Conservation (phyloP, 2,888 invertebrate species). For the Baccha elongata region DNA sequence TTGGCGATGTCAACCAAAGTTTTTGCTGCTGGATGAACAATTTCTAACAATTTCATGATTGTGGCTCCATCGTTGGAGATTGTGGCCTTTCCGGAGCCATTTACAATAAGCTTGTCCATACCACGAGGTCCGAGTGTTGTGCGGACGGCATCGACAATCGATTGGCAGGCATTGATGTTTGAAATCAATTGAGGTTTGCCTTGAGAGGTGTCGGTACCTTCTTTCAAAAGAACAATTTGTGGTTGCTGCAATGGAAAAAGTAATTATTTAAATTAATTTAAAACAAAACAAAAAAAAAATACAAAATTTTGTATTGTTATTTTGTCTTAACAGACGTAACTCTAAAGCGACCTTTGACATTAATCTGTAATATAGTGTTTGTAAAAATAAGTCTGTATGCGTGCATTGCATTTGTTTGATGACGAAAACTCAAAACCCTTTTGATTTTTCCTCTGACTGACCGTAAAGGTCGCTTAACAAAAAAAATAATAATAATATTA, state of each 20-base stretch:
- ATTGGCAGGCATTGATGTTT: slow-evolving; percentile 98
- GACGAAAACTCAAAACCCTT: too few relatives aligned
- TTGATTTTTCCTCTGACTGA: too few relatives aligned
- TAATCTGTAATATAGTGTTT: too few relatives aligned
- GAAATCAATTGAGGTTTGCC: slow-evolving; percentile 98
- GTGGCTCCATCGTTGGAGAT: slow-evolving; percentile 99
- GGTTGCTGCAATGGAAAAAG: slow-evolving; percentile 89
- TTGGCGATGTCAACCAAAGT: slow-evolving; percentile 99
- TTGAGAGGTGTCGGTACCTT: slow-evolving; percentile 98
- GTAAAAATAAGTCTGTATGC: too few relatives aligned
- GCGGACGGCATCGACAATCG: slow-evolving; percentile 96
- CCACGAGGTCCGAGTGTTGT: slow-evolving; percentile 99
- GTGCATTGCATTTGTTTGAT: too few relatives aligned
- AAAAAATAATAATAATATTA: too few relatives aligned
- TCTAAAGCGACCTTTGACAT: too few relatives aligned
- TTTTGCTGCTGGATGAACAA: slow-evolving; percentile 99
- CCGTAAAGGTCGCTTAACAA: too few relatives aligned
- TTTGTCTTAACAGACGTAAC: too few relatives aligned
- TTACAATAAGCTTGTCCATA: slow-evolving; percentile 99
- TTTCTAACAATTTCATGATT: slow-evolving; percentile 98
- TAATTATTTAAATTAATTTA: not conserved
- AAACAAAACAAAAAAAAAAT: too few relatives aligned
- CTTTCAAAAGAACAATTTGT: slow-evolving; percentile 97
- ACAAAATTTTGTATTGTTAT: too few relatives aligned
- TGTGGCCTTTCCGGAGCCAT: slow-evolving; percentile 93